Conservation (phyloP, 2,113 vertebrate genomes). For the rat (Rattus norvegicus) region GRCr8 NC_086028.1:106277001-106277500, state of each 20-base stretch:
- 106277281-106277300: too few species aligned
- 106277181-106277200: not conserved
- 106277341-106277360: too few species aligned
- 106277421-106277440: too few species aligned
- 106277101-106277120: not conserved
- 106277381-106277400: too few species aligned
- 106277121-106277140: not conserved
- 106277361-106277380: too few species aligned
- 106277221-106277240: too few species aligned
- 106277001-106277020: not conserved
- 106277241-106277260: too few species aligned
- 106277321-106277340: too few species aligned
- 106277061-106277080: not conserved
- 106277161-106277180: not conserved
- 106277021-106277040: not conserved
- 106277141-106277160: not conserved
- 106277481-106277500: not conserved
- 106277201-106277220: too few species aligned
- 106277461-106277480: not conserved
- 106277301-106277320: too few species aligned
- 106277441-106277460: not conserved
- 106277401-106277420: too few species aligned
- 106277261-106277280: too few species aligned
- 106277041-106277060: not conserved
- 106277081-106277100: not conserved